A percentile compares a stretch with the other conserved stretches of the same genome.
Evolutionary conservation across 2,888 invertebrate species (phyloP).

Genomic region (Drosophila acutilabella): DNA sequence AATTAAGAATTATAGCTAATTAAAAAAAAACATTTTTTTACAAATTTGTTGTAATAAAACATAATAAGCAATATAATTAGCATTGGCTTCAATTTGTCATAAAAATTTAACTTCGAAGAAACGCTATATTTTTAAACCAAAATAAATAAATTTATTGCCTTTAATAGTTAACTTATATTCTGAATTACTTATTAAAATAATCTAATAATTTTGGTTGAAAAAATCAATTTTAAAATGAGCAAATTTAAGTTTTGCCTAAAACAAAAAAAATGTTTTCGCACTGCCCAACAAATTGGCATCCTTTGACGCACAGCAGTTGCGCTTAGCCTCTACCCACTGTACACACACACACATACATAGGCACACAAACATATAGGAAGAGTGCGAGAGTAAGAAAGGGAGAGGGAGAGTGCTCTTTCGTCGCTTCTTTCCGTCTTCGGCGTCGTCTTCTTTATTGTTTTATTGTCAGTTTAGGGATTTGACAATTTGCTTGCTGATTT

Average conservation of each 20-base stretch:
- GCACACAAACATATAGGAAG: slow-evolving; percentile 3
- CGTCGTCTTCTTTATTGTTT: slow-evolving; percentile 79
- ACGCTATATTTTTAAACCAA: too few species aligned
- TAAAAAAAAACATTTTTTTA: too few species aligned
- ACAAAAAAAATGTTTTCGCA: neutral
- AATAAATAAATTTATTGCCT: too few species aligned
- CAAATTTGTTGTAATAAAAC: too few species aligned
- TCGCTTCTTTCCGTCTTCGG: slow-evolving; percentile 39
- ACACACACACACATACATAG: slow-evolving; percentile 13
- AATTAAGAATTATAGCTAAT: too few species aligned
- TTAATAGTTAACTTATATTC: too few species aligned
- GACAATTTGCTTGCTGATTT: slow-evolving; percentile 81
- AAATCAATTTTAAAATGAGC: neutral
- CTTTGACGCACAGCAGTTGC: slow-evolving; percentile 18
- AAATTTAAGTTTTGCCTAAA: neutral
- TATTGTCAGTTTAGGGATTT: slow-evolving; percentile 81
- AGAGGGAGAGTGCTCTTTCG: slow-evolving; percentile 22
- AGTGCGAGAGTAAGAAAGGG: neutral
- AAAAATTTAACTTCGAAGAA: too few species aligned
- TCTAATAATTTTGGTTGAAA: too few species aligned
- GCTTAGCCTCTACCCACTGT: slow-evolving; percentile 33
- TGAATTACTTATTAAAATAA: too few species aligned
- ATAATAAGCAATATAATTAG: too few species aligned
- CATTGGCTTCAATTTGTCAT: too few species aligned
- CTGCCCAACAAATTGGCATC: slow-evolving; percentile 14